These are phyloP conservation scores for Sebastes trivittatus DNA, from an alignment of 2,797 vertebrate genomes.

Conservation along the genomic window DNA sequence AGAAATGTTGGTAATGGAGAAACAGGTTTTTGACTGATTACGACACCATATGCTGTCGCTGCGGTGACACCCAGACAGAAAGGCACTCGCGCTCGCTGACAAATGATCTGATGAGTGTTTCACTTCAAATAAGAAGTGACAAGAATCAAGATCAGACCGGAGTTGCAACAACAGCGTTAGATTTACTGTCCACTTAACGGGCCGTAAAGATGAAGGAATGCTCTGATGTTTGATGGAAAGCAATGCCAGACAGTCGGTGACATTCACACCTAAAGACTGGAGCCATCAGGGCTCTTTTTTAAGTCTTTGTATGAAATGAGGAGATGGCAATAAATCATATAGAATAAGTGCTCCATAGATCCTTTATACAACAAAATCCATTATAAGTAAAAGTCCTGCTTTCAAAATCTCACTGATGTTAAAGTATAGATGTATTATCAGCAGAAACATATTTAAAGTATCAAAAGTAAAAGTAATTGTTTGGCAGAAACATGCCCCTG, in stretches of 20 bases:
- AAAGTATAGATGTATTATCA: too few species aligned
- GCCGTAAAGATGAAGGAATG: slow-evolving; percentile 26
- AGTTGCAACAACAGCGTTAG: slow-evolving; percentile 38
- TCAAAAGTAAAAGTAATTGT: too few species aligned
- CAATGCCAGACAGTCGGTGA: not conserved
- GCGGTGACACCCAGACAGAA: slow-evolving; percentile 59
- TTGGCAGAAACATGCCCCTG: too few species aligned
- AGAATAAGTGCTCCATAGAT: not conserved
- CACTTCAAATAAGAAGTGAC: slow-evolving; percentile 71
- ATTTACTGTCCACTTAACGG: slow-evolving; percentile 42
- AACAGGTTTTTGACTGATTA: slow-evolving; percentile 69
- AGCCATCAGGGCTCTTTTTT: not conserved
- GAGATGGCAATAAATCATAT: not conserved
- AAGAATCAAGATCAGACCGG: slow-evolving; percentile 66
- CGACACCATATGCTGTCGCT: slow-evolving; percentile 52
- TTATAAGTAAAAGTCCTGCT: too few species aligned
- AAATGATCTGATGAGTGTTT: slow-evolving; percentile 70
- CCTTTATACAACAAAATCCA: not conserved
- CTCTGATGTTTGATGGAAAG: slow-evolving; percentile 14
- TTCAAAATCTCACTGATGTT: accelerated
- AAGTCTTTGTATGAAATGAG: not conserved
- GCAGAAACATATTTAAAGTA: too few species aligned
- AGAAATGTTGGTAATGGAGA: slow-evolving; percentile 35
- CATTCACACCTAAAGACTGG: not conserved
- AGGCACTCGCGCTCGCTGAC: slow-evolving; percentile 66